phyloP scores from a whole-genome alignment of 2,888 invertebrate genomes.

The Isoperla grammatica region DNA sequence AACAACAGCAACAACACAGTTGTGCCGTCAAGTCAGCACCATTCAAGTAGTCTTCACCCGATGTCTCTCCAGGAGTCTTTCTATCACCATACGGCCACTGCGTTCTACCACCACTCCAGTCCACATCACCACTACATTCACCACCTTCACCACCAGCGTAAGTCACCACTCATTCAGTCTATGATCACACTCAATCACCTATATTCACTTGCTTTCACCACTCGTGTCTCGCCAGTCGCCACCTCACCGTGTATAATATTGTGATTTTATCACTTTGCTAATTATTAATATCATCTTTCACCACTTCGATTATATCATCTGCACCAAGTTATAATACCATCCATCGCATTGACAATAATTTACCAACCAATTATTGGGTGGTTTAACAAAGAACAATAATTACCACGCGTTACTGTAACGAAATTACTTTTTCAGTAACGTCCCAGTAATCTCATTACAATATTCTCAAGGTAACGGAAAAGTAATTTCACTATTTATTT shows the following conservation, averaged over 20 bases:
- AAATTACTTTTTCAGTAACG: too few species aligned
- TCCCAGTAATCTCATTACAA: too few species aligned
- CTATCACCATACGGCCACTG: conserved; percentile 20
- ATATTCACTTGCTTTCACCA: background rate
- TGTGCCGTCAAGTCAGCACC: background rate
- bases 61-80: conserved; percentile 18
- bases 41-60: conserved; percentile 3
- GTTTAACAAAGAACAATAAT: too few species aligned
- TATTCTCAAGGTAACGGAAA: too few species aligned
- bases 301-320: background rate
- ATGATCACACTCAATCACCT: background rate
- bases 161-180: background rate
- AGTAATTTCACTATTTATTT: too few species aligned
- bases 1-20: conserved; percentile 36
- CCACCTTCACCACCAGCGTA: conserved; percentile 25
- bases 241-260: background rate
- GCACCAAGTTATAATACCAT: too few species aligned
- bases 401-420: too few species aligned
- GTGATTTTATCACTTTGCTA: background rate
- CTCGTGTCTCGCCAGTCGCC: too few species aligned
- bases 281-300: background rate
- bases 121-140: conserved; percentile 24
- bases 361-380: too few species aligned
- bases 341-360: too few species aligned
- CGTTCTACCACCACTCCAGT: conserved; percentile 20